Conservation (phyloP, 2,888 invertebrate genomes). For the Cephus pulcher region DNA sequence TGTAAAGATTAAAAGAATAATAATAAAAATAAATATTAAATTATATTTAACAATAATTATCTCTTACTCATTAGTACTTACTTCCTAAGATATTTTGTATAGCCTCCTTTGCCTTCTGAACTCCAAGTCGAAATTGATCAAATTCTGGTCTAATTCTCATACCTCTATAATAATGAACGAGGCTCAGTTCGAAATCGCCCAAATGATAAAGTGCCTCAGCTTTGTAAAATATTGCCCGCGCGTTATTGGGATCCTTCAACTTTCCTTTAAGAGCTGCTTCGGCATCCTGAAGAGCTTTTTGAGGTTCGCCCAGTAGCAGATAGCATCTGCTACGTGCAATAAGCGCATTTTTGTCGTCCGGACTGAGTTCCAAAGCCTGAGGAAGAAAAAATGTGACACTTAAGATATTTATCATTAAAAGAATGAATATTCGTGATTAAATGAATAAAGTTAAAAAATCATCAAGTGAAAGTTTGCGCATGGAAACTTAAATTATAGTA, state of each 20-base stretch:
- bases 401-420: constrained; percentile 23
- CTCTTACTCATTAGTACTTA: constrained; percentile 29
- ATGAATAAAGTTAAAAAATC: not conserved
- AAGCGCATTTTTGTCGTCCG: constrained; percentile 85
- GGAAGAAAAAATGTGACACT: constrained; percentile 1
- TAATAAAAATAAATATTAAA: not conserved
- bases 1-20: constrained; percentile 11
- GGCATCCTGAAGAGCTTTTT: constrained; percentile 84
- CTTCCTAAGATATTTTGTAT: constrained; percentile 90
- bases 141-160: constrained; percentile 86
- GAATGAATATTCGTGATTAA: constrained; percentile 9
- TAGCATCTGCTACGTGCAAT: constrained; percentile 92
- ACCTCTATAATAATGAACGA: constrained; percentile 92
- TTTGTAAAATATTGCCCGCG: constrained; percentile 86
- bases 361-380: constrained; percentile 88
- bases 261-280: constrained; percentile 79
- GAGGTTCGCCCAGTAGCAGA: constrained; percentile 85
- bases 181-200: constrained; percentile 92
- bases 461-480: not conserved
- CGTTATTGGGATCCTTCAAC: constrained; percentile 76
- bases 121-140: constrained; percentile 80
- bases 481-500: not conserved
- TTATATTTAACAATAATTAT: not conserved
- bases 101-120: constrained; percentile 94
- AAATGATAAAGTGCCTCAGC: constrained; percentile 93